These are phyloP conservation scores for Carduelis carduelis DNA, from an alignment of 2,797 vertebrate genomes.

Conservation along the genomic window DNA sequence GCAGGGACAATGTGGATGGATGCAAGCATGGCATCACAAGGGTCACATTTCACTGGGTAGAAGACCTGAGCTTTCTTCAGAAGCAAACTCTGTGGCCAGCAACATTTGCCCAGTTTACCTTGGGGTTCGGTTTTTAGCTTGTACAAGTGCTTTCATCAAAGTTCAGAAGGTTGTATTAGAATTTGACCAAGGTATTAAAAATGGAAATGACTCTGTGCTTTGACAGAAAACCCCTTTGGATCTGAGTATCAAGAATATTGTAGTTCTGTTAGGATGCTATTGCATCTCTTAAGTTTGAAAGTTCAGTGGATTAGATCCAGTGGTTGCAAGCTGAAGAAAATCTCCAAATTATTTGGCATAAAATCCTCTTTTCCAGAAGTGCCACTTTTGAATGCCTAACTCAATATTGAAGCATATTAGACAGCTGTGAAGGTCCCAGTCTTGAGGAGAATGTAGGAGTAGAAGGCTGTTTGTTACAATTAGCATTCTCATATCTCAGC, in stretches of 20 bases:
- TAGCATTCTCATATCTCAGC: background rate
- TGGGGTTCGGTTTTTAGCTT: background rate
- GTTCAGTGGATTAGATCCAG: background rate
- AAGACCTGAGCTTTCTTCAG: background rate
- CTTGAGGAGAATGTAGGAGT: background rate
- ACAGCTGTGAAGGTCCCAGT: background rate
- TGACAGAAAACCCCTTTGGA: background rate
- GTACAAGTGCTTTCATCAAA: background rate
- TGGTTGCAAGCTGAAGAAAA: background rate
- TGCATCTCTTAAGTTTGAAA: background rate
- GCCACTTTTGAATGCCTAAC: background rate
- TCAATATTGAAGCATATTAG: background rate
- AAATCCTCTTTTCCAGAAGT: background rate
- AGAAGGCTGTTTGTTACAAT: background rate
- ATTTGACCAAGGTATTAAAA: background rate
- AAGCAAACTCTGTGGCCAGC: background rate
- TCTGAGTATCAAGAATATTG: background rate
- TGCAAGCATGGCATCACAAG: fast-evolving
- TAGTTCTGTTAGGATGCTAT: background rate
- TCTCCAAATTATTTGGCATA: background rate
- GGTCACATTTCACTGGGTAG: fast-evolving
- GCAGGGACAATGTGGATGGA: fast-evolving
- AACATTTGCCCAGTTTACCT: background rate
- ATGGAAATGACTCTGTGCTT: background rate
- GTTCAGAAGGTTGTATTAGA: background rate